phyloP scores from a whole-genome alignment of 2,113 vertebrate species.

The Fulica atra region DNA sequence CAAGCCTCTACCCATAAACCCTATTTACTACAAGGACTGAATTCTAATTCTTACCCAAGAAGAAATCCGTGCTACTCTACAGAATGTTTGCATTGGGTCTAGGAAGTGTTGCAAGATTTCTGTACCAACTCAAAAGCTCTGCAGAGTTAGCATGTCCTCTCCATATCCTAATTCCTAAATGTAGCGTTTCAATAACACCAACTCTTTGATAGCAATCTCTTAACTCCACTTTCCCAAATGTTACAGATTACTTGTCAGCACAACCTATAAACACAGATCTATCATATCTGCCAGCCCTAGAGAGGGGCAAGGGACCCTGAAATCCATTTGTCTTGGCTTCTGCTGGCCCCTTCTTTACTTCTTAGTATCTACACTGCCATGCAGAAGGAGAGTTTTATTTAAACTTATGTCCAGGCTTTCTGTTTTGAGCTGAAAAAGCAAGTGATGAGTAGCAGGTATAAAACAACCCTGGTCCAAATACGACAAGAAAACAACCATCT shows the following conservation, averaged over 20 bases:
- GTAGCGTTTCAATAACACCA: rapidly evolving
- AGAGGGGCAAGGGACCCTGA: background rate
- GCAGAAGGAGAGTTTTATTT: background rate
- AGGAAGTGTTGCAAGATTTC: background rate
- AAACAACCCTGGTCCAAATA: background rate
- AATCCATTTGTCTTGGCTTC: background rate
- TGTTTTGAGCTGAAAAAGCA: background rate
- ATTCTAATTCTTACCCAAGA: background rate
- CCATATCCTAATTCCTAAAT: background rate
- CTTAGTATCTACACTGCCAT: background rate
- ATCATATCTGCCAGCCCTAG: background rate
- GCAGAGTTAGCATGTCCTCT: background rate
- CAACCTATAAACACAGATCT: background rate
- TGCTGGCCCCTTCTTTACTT: background rate
- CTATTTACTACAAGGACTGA: background rate
- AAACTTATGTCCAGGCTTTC: background rate
- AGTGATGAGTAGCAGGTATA: background rate
- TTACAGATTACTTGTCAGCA: background rate
- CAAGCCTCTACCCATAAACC: background rate
- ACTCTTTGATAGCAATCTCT: background rate
- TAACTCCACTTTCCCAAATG: background rate
- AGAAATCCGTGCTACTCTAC: background rate
- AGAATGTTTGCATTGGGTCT: background rate
- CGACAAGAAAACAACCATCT: background rate
- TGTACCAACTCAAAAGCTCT: background rate